phyloP scores from a whole-genome alignment of 2,113 vertebrate genomes.

The Eulacestoma nigropectus region DNA sequence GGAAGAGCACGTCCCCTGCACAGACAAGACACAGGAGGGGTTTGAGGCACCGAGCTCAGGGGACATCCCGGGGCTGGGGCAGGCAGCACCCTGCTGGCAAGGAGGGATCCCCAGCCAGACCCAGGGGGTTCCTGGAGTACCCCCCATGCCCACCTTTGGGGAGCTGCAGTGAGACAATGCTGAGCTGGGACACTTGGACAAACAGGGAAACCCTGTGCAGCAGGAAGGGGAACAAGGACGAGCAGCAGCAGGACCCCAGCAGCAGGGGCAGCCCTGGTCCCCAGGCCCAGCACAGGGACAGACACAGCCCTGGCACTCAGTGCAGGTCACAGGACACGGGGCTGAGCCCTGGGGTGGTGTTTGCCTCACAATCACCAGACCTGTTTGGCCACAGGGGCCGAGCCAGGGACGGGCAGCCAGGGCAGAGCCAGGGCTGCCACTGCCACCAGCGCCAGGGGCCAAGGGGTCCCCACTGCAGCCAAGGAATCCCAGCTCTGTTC shows the following conservation, averaged over 20 bases:
- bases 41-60: background rate
- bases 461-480: background rate
- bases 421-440: background rate
- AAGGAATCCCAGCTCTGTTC: background rate
- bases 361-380: background rate
- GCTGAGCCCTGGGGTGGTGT: background rate
- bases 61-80: accelerated
- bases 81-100: background rate
- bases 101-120: background rate
- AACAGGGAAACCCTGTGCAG: constrained; percentile 67
- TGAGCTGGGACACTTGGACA: background rate
- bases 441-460: accelerated
- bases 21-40: background rate
- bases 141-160: background rate
- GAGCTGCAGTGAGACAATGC: background rate
- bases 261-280: background rate
- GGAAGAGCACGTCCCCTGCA: constrained; percentile 97
- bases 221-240: constrained; percentile 32
- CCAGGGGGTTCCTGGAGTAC: background rate
- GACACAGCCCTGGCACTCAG: background rate
- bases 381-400: accelerated
- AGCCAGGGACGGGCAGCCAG: background rate
- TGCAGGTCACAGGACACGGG: background rate
- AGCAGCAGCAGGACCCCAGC: background rate
- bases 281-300: background rate